phyloP scores from a whole-genome alignment of 2,797 vertebrate species.

The Nannoperca obscura region DNA sequence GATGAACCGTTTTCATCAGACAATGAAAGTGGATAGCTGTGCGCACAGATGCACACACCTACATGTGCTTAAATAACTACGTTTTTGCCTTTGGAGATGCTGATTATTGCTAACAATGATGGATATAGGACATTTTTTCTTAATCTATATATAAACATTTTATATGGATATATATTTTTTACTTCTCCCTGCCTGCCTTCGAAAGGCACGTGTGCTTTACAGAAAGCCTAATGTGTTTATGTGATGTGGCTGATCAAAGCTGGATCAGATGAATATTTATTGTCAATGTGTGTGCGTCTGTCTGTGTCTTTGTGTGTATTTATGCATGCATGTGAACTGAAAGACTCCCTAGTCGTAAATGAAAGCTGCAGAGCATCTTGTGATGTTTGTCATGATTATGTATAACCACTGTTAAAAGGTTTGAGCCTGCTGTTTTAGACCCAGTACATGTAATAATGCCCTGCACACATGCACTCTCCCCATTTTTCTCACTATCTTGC shows the following conservation, averaged over 20 bases:
- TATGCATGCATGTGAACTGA: conserved; percentile 17
- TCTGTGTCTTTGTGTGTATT: conserved; percentile 12
- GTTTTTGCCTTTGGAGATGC: conserved; percentile 28
- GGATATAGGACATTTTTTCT: no score
- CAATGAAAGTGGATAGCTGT: conserved; percentile 24
- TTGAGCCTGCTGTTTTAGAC: conserved; percentile 37
- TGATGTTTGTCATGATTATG: conserved; percentile 37
- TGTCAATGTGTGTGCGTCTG: conserved; percentile 17
- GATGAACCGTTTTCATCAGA: conserved; percentile 29
- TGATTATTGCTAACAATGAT: conserved; percentile 40
- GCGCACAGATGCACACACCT: not conserved
- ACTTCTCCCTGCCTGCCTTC: conserved; percentile 23
- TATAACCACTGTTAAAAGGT: conserved; percentile 29
- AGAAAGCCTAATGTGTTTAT: conserved; percentile 7
- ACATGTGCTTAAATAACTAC: not conserved
- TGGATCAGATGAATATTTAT: conserved; percentile 43
- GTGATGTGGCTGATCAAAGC: conserved; percentile 45
- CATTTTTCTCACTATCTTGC: conserved; percentile 13
- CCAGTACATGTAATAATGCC: conserved; percentile 20
- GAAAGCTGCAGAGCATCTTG: conserved; percentile 28
- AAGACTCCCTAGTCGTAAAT: conserved; percentile 8
- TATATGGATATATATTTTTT: conserved; percentile 31
- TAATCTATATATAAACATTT: no score
- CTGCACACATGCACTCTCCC: not conserved
- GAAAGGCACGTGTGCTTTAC: conserved; percentile 25